Evolutionary conservation across 2,888 invertebrate genomes (phyloP), one percentile per base, ranked within the genome.

Genomic region (Andrena bicolor): DNA sequence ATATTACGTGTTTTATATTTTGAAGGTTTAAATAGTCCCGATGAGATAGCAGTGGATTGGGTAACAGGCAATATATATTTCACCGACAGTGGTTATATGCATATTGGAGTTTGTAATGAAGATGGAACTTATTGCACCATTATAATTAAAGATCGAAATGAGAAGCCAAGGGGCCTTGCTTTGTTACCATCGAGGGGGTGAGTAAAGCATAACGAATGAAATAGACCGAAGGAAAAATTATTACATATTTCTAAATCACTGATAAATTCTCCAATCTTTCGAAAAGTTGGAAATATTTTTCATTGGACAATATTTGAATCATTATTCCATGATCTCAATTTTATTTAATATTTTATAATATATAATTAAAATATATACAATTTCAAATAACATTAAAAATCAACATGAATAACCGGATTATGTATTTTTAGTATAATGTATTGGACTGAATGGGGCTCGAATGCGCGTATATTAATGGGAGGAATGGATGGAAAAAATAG

Each of bases 401-500:
- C 20, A 68, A 48, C 16, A 16, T 16, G 16, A 41, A 13, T 63
- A 16, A 58, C 13, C 28, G 23, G 26, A 41, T 56, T 74, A 13
- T 68, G 26, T 53, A 2, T 71, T 90, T 93, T 68, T 90, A 98
- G 98, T 2, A 94, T 95, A 88, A 97, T 99, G 96, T 99, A 96
- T 94, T 99, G 99, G 98, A 96, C 97, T 0, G 98, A 99, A 93
- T 98, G 98, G 97, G 97, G 97, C 3, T 90, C 94, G 0, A 94
- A 94, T 10, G 96, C 97, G 0, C 95, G 97, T 90, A 98, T 99
- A 87, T 97, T 97, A 87, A 94, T 95, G 8, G 96, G 98, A 7
- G 95, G 96, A 7, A 98, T 99, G 99, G 98, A 99, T 93, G 99
- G 99, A 2, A 94, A 95, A 0, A 90, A 95, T 0, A 94, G 96